Percentiles rank a stretch among this genome's conserved stretches.
Conservation (phyloP, 2,888 invertebrate genomes). For the Laothoe populi region DNA sequence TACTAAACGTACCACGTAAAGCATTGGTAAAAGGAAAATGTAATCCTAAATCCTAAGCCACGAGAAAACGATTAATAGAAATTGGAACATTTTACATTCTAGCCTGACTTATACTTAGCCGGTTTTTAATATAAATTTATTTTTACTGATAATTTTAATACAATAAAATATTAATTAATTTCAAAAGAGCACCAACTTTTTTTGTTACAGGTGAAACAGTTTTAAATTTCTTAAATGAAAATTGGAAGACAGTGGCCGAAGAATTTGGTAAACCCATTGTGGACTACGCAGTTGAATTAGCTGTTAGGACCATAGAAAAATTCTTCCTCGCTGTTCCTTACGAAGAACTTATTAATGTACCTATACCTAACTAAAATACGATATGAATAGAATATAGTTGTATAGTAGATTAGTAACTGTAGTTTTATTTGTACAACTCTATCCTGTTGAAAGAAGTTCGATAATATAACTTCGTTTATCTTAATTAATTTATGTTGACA, state of each 20-base stretch:
- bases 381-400: slow-evolving; percentile 2
- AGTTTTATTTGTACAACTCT: slow-evolving; percentile 18
- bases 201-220: slow-evolving; percentile 67
- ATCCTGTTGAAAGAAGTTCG: neutral
- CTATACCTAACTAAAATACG: slow-evolving; percentile 53
- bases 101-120: too few species aligned
- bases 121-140: neutral
- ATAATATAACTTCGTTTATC: neutral
- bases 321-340: slow-evolving; percentile 73
- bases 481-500: too few species aligned
- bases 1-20: too few species aligned
- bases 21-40: too few species aligned
- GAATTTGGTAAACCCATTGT: slow-evolving; percentile 78
- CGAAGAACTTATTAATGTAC: slow-evolving; percentile 68
- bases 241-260: slow-evolving; percentile 70
- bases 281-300: slow-evolving; percentile 73
- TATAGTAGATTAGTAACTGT: neutral
- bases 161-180: too few species aligned
- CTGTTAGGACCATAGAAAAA: slow-evolving; percentile 66
- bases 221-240: slow-evolving; percentile 68
- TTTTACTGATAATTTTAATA: too few species aligned
- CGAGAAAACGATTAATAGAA: too few species aligned
- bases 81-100: too few species aligned
- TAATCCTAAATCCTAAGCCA: too few species aligned
- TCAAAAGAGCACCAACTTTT: too few species aligned